Percentiles rank a stretch among this genome's conserved stretches.
phyloP scores from a whole-genome alignment of 2,113 vertebrate genomes.

The Cepphus grylle region DNA sequence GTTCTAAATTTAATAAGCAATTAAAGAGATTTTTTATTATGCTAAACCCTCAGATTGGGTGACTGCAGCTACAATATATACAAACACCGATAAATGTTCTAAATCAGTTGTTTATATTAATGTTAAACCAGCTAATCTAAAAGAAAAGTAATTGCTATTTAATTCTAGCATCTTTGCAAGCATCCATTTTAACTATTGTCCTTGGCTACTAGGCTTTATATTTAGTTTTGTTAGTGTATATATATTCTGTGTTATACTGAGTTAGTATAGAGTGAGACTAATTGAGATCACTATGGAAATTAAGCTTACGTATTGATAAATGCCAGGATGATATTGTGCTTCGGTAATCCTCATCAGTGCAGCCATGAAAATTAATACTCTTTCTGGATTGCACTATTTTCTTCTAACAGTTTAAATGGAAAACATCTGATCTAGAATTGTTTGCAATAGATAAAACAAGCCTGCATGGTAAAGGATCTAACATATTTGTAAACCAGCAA shows the following conservation, averaged over 20 bases:
- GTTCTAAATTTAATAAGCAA: not conserved
- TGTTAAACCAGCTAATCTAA: not conserved
- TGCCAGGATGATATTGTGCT: not conserved
- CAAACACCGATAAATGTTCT: not conserved
- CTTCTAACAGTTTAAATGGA: not conserved
- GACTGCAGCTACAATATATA: not conserved
- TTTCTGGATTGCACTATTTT: not conserved
- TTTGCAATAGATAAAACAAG: constrained; percentile 16
- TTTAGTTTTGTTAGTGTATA: not conserved
- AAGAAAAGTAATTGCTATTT: not conserved
- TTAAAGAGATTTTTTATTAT: not conserved
- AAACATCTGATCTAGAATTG: constrained; percentile 12
- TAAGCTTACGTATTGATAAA: not conserved
- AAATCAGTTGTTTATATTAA: not conserved
- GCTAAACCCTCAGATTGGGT: not conserved
- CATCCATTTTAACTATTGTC: not conserved
- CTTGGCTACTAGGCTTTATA: not conserved
- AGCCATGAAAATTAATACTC: not conserved
- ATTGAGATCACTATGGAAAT: not conserved
- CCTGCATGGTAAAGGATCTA: constrained; percentile 28
- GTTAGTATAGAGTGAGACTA: not conserved
- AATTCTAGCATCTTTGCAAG: not conserved
- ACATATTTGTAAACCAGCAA: constrained; percentile 60
- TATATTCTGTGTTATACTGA: not conserved
- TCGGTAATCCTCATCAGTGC: not conserved